Evolutionary conservation across 2,888 invertebrate species (phyloP).

Genomic region (Thymelicus acteon): DNA sequence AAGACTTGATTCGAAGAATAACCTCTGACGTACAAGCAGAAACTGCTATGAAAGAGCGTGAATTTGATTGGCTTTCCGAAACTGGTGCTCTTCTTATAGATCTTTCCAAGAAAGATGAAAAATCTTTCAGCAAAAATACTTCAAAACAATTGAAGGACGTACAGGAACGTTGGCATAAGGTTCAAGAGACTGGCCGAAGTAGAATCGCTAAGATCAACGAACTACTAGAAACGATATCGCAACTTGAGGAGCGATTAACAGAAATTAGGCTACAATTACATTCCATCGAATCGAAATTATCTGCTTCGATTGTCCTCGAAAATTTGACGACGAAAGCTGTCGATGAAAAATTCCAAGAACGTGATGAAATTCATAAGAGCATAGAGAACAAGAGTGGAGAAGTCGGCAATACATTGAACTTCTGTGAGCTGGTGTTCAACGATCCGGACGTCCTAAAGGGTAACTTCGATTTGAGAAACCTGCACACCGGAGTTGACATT

Average conservation of each 20-base stretch:
- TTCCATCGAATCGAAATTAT: conserved; percentile 88
- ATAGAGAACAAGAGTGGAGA: conserved; percentile 92
- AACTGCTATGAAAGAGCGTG: conserved; percentile 89
- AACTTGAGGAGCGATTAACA: conserved; percentile 89
- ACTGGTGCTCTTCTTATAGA: conserved; percentile 88
- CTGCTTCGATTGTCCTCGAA: conserved; percentile 88
- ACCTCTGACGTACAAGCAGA: conserved; percentile 91
- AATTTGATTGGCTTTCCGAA: conserved; percentile 90
- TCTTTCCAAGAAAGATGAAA: conserved; percentile 86
- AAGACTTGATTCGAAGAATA: conserved; percentile 88
- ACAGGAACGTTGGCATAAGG: conserved; percentile 88
- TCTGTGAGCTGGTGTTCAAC: conserved; percentile 90
- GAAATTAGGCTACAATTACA: conserved; percentile 90
- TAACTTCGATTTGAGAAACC: conserved; percentile 88
- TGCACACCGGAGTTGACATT: conserved; percentile 88
- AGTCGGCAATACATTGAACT: conserved; percentile 91
- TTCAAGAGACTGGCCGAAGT: conserved; percentile 87
- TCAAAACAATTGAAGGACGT: conserved; percentile 86
- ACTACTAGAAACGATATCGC: conserved; percentile 88
- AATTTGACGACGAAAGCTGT: conserved; percentile 86
- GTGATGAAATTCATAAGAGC: conserved; percentile 89
- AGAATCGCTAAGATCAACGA: conserved; percentile 90
- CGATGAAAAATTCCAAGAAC: conserved; percentile 88
- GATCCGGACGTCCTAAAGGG: conserved; percentile 90
- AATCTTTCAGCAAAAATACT: conserved; percentile 76